Conservation (phyloP, 1,140 invertebrate genomes). For the Pseudomyrmex cubaensis region DNA sequence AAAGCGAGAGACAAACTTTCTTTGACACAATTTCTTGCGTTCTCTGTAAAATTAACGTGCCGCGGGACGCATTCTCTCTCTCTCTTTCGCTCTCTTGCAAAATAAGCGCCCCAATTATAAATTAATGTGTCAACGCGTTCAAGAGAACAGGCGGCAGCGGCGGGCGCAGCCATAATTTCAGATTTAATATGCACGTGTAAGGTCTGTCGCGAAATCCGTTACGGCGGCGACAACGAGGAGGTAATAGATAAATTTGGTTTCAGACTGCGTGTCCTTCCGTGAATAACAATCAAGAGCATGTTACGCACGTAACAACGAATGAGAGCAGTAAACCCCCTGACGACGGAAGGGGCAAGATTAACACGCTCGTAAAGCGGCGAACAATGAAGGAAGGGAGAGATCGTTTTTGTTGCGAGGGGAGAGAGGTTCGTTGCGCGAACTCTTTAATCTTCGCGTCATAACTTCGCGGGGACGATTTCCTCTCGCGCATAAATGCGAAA, state of each 20-base stretch:
- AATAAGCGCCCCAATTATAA: conserved; percentile 40
- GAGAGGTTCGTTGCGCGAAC: conserved; percentile 39
- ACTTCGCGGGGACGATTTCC: conserved; percentile 52
- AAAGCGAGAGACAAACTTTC: neutral
- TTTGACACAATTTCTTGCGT: neutral
- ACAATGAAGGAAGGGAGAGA: conserved; percentile 68
- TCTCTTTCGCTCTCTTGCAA: neutral
- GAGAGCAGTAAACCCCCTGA: conserved; percentile 64
- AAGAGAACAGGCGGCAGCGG: conserved; percentile 27
- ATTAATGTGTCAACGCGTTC: conserved; percentile 36
- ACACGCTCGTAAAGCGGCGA: conserved; percentile 73
- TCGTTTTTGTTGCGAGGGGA: conserved; percentile 64
- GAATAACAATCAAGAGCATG: conserved; percentile 69
- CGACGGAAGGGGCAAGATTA: conserved; percentile 68
- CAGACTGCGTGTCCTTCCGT: conserved; percentile 60
- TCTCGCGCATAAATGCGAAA: conserved; percentile 47
- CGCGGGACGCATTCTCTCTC: neutral
- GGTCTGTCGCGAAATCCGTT: conserved; percentile 61
- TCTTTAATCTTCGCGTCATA: conserved; percentile 61
- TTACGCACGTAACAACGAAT: conserved; percentile 69
- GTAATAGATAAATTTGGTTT: conserved; percentile 65
- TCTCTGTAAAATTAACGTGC: neutral
- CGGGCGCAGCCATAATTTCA: conserved; percentile 35
- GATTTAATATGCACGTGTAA: conserved; percentile 58
- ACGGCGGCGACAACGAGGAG: conserved; percentile 51